These are phyloP conservation scores for Linnaemya vulpina DNA, from an alignment of 2,888 invertebrate species.

Conservation along the genomic window DNA sequence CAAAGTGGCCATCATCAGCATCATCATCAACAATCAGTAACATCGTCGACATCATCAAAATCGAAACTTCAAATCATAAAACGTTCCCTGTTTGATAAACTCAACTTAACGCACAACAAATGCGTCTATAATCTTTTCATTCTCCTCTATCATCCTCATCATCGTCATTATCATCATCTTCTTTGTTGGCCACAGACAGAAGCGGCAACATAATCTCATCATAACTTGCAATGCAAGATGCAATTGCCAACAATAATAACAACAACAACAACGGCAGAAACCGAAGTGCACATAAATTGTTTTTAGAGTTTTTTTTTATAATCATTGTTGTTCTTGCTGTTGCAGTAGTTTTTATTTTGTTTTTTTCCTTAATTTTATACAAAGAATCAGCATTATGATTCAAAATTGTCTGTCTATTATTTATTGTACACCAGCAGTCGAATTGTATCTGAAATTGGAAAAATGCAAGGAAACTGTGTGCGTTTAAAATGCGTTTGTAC, in stretches of 20 bases:
- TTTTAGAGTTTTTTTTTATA: slow-evolving; percentile 40
- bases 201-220: slow-evolving; percentile 29
- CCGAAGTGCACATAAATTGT: slow-evolving; percentile 55
- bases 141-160: slow-evolving; percentile 9
- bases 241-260: slow-evolving; percentile 9
- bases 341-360: slow-evolving; percentile 22
- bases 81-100: slow-evolving; percentile 50
- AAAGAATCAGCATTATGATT: slow-evolving; percentile 61
- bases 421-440: slow-evolving; percentile 35
- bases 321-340: not conserved
- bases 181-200: slow-evolving; percentile 6
- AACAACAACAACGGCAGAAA: slow-evolving; percentile 15
- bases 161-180: slow-evolving; percentile 13
- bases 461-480: slow-evolving; percentile 29
- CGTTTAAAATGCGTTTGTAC: slow-evolving; percentile 13
- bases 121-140: slow-evolving; percentile 33
- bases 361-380: slow-evolving; percentile 37
- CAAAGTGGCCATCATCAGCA: slow-evolving; percentile 58
- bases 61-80: slow-evolving; percentile 56
- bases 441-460: slow-evolving; percentile 48
- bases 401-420: slow-evolving; percentile 37
- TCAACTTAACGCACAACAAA: slow-evolving; percentile 45
- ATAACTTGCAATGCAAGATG: slow-evolving; percentile 9
- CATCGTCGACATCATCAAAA: slow-evolving; percentile 42
- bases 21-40: slow-evolving; percentile 60